Base-by-base conservation (phyloP, 30 jellyfish, hydroid and myxozoan species). In the Aurelia sp. region DNA sequence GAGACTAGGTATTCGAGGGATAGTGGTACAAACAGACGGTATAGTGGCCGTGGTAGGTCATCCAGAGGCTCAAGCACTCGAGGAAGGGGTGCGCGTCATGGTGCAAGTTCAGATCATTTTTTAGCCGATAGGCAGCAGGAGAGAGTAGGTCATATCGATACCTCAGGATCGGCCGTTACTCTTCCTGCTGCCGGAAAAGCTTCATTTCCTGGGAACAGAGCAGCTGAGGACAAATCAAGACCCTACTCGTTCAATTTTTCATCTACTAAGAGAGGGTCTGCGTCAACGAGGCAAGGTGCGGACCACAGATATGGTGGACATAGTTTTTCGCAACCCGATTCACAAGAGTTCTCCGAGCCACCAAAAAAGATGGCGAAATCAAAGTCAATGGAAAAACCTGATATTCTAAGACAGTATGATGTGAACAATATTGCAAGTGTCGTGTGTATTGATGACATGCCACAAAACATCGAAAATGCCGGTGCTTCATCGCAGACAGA, bases 91-190 rank as follows among this genome's bases (percentile, higher is more conserved):
- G 40, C 89, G 18, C 87, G 96, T 31, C 88, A 84, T 55, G 96
- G 96, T 58, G 87, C 85, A 77, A 79, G 73, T 35, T 16, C 92
- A 23, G 81, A 74, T 79, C 92, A 84, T 93, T 93, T 93, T 93
- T 93, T 93, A 93, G 97, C 80, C 91, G 91, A 93, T 78, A 93
- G 98, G 98, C 98, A 93, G 98, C 98, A 93, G 98, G 96, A 82
- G 37, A 71, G 96, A 88, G 96, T 87, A 40, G 92, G 98, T 67
- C 90, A 83, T 41, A 84, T 71, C 71, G 88, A 70, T 53, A 65
- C 97, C 93, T 88, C 97, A 74, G 96, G 71, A 59, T 77, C 59
- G 84, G 90, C 78, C 40, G 79, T 41, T 50, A 78, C 96, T 89
- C 97, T 73, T 66, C 90, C 98, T 93, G 98, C 98, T 93, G 98